phyloP scores from a whole-genome alignment of 2,888 invertebrate genomes.

The Dolomedes plantarius region DNA sequence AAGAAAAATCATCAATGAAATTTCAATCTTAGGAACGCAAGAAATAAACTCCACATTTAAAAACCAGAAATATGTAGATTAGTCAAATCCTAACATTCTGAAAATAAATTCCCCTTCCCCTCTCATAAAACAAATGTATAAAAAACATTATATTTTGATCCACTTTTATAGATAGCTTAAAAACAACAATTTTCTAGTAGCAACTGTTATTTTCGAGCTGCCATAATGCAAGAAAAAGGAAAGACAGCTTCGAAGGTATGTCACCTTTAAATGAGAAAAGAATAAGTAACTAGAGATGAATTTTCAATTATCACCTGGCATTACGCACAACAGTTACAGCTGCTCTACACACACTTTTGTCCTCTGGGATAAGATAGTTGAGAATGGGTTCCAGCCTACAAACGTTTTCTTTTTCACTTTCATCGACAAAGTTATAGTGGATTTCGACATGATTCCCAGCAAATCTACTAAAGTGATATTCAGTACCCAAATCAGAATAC shows the following conservation, averaged over 20 bases:
- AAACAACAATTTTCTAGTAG: no score
- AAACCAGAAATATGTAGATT: no score
- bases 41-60: no score
- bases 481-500: slow-evolving; percentile 2
- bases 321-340: slow-evolving; percentile 19
- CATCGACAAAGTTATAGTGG: slow-evolving; percentile 33
- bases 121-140: no score
- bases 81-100: no score
- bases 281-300: not conserved
- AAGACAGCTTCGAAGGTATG: not conserved
- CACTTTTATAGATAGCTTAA: no score
- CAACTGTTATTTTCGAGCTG: no score
- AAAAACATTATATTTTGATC: no score
- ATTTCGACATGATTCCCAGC: slow-evolving; percentile 59
- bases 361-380: slow-evolving; percentile 1
- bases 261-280: not conserved
- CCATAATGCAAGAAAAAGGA: no score
- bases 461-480: slow-evolving; percentile 44
- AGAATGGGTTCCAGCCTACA: slow-evolving; percentile 6
- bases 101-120: no score
- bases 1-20: no score
- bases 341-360: slow-evolving; percentile 30
- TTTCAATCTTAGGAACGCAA: no score
- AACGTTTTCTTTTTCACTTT: not conserved
- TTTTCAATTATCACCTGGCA: not conserved